Evolutionary conservation across 2,113 vertebrate genomes (phyloP), one percentile per base, ranked within the genome.

Genomic region (Coptodon bakossiorum): DNA sequence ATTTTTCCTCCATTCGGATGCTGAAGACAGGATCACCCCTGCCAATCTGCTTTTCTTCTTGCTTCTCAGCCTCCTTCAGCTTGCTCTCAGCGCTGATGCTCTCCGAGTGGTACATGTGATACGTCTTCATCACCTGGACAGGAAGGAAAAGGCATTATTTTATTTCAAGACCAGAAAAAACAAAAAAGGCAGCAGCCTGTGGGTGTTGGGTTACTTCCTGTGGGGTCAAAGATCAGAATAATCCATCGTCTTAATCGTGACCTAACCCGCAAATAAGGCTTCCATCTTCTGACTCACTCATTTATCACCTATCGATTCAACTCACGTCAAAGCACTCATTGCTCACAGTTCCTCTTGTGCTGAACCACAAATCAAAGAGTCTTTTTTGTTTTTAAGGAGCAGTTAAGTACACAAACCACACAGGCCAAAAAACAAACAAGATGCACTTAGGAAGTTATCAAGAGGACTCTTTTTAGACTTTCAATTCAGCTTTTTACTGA

Each of bases 51-150:
- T 98, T 98, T 94, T 99, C 99, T 95, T 99, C 99, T 88, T 99
- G 99, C 86, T 98, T 99, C 94, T 99, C 99, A 1, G 98, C 98
- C 87, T 99, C 99, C 81, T 99, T 99, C 94, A 99, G 96, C 94
- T 99, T 99, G 95, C 98, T 97, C 95, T 99, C 99, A 0, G 99
- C 98, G 57, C 97, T 99, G 95, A 99, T 97, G 94, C 98, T 99
- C 93, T 99, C 99, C 1, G 98, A 96, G 79, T 99, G 98, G 94
- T 99, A 99, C 98, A 99, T 99, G 91, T 99, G 99, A 95, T 99
- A 99, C 3, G 99, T 99, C 96, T 99, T 99, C 98, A 99, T 99
- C 95, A 99, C 99, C 98, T 99, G 95, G 5, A 73, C 17, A 4
- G 16, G 63, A 34, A 50, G 43, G 82, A 40, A 14, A 78, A 43